A percentile compares a stretch with the other conserved stretches of the same genome.
Conservation (phyloP, 2,113 vertebrate species). For the Marmota monax region DNA sequence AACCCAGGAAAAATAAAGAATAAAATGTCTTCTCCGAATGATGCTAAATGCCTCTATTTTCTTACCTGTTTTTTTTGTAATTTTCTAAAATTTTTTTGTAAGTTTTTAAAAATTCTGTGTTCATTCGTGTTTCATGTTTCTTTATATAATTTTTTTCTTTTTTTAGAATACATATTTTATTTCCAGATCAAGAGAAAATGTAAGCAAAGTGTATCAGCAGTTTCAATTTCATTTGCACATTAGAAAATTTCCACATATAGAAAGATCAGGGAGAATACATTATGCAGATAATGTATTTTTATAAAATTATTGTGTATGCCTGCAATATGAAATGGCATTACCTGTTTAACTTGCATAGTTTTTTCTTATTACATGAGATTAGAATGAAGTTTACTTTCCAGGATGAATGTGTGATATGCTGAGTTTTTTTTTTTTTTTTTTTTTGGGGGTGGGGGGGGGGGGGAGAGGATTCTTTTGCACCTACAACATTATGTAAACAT, state of each 20-base stretch:
- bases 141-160: no score
- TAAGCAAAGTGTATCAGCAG: not conserved
- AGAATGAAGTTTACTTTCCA: not conserved
- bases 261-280: rapidly evolving
- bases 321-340: not conserved
- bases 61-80: not conserved
- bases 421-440: not conserved
- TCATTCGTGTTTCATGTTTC: not conserved
- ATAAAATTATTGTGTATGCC: not conserved
- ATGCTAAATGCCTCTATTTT: not conserved
- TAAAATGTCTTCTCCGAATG: not conserved
- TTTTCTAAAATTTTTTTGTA: no score
- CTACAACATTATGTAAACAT: not conserved
- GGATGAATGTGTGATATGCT: not conserved
- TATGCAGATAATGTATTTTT: not conserved
- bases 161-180: not conserved
- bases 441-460: rapidly evolving
- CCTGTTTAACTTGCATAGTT: not conserved
- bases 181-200: not conserved
- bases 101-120: not conserved
- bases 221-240: not conserved
- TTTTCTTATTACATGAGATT: not conserved
- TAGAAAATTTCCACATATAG: not conserved
- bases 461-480: not conserved
- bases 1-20: not conserved